phyloP scores from a whole-genome alignment of 92 coral and sea anemone species.

The Nematostella vectensis region DNA sequence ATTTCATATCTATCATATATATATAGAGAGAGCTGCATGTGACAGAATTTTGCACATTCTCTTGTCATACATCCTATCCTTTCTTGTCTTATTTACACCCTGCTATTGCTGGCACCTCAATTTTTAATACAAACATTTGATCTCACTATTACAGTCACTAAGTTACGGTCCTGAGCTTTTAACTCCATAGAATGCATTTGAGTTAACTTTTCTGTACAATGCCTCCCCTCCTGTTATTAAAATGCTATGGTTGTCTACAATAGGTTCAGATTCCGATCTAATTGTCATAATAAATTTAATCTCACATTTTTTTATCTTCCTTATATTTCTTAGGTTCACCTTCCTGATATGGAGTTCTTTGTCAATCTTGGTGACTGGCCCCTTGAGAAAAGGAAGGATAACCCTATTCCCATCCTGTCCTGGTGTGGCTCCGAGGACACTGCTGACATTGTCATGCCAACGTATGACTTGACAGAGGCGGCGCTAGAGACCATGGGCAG shows the following conservation, averaged over 20 bases:
- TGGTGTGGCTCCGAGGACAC: slow-evolving; percentile 99
- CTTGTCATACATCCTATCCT: neutral
- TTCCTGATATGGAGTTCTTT: slow-evolving; percentile 96
- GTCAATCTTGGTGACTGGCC: slow-evolving; percentile 99
- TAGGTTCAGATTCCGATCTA: no score
- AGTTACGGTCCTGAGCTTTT: no score
- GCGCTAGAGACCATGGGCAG: slow-evolving; percentile 94
- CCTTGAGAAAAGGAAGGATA: slow-evolving; percentile 37
- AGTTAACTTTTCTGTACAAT: no score
- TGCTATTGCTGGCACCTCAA: no score
- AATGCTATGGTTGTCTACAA: no score
- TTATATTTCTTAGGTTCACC: slow-evolving; percentile 72
- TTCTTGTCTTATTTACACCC: no score
- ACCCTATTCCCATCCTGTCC: slow-evolving; percentile 78
- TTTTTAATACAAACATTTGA: no score
- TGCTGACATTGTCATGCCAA: slow-evolving; percentile 94
- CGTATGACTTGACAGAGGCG: slow-evolving; percentile 92
- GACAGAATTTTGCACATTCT: neutral
- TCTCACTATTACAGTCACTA: no score
- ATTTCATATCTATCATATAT: neutral
- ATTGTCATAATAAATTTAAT: no score
- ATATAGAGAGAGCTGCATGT: neutral
- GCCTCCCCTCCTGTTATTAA: no score
- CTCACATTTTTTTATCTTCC: no score
- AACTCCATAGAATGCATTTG: no score